Evolutionary conservation across 2,113 vertebrate species (phyloP), one percentile per base, ranked within the genome.

Genomic region (Lagenorhynchus albirostris): DNA sequence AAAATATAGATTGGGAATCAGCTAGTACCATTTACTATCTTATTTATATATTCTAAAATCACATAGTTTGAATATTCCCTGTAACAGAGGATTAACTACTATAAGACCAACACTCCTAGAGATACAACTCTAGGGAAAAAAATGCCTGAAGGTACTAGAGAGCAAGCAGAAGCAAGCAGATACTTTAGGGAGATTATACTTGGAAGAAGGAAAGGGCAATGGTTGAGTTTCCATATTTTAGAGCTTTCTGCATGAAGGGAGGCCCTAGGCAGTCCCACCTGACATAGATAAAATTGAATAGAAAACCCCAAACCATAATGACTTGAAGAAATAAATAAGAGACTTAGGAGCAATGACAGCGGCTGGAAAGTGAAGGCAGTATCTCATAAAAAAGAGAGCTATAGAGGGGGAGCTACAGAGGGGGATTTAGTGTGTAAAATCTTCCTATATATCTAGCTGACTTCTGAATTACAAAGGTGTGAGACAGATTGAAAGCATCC

Each of bases 311-410:
- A 88, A 95, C 6, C 17, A 68, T 74, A 80, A 50, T 83, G 44
- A 90, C 18, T 76, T 92, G 44, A 97, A 90, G 65, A 89, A 96
- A 85, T n/a, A 67, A 47, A 60, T 23, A 91, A 74, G 14, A 65
- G 15, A 65, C 5, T 63, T 26, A 38, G 25, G 20, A 65, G 10
- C 31, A 89, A 81, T 47, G 47, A 76, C 2, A 38, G 29, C 55
- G 60, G 10, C 62, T 88, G 12, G 10, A 94, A 96, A 94, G 23
- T 93, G 60, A 89, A 60, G 10, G n/a, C 23, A 41, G 10, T 47
- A 53, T 55, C 4, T 88, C 44, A 89, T 79, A 67, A 50, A 73
- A 62, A 29, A 80, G 14, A 20, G 4, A 67, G 14, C 7, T 29
- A 36, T 2, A 67, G 20, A 41, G 26, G 21, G 17, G 8, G 53